Evolutionary conservation across 2,888 invertebrate genomes (phyloP), one percentile per base, ranked within the genome.

Genomic region (Patella ulyssiponensis): DNA sequence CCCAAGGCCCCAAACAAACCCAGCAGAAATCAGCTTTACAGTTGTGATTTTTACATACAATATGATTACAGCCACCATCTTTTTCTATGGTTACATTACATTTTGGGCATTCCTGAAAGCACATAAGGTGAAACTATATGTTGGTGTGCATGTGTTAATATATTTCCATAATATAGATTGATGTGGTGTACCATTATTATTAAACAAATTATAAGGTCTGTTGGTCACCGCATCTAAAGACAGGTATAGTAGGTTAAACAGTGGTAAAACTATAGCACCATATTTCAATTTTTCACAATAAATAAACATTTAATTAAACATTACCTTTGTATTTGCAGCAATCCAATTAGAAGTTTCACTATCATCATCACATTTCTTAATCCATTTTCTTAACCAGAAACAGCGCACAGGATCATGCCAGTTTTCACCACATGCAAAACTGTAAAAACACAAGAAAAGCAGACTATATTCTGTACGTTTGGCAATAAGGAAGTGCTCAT

Each of bases 281-380:
- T 44, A 44, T 44, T 44, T 44, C 44, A 44, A 44, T 44, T 44
- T 44, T 44, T 44, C 44, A 44, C 9, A 44, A 44, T 44, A 44
- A 5, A 44, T 44, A 9, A 9, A 44, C 44, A 44, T 7, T 1
- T 44, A 44, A 44, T 44, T 44, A 44, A 44, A 44, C 9, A 75
- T 77, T 84, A 93, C 94, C 93, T 99, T 99, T 77, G 99, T 99
- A 93, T 99, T 99, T 52, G 98, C 98, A 78, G 98, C 98, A 90
- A 99, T 98, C 99, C 99, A 99, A 92, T 99, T 99, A 15, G 98
- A 97, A 77, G 99, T 99, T 93, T 99, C 99, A 7, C 97, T 97
- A 93, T 99, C 99, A 91, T 99, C 99, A 92, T 98, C 98, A 93
- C 98, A 99, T 93, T 99, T 99, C 93, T 98, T 98, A 85, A 98